Evolutionary conservation across 2,797 vertebrate genomes (phyloP).

Genomic region (Euthynnus affinis): DNA sequence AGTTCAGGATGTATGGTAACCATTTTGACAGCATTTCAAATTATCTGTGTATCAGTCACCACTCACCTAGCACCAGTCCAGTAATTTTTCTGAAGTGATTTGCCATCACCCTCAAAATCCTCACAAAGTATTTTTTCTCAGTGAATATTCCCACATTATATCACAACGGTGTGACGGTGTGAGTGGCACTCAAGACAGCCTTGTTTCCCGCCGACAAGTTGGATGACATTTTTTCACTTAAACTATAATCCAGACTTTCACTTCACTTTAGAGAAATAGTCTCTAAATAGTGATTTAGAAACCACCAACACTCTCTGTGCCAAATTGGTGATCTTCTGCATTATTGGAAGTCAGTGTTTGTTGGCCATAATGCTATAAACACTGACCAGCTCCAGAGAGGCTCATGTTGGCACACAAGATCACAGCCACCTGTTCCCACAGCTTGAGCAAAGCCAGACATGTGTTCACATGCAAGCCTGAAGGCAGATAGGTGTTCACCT

Average conservation of each 20-base stretch:
- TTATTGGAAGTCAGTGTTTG: conserved; percentile 7
- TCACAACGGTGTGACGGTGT: neutral
- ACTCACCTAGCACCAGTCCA: neutral
- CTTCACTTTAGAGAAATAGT: neutral
- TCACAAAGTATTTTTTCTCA: neutral
- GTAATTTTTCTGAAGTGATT: neutral
- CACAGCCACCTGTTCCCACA: conserved; percentile 72
- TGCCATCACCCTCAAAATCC: neutral
- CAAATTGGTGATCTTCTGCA: conserved; percentile 23
- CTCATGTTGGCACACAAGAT: conserved; percentile 58
- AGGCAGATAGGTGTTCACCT: conserved; percentile 54
- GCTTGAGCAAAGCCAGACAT: conserved; percentile 69
- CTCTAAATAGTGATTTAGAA: neutral
- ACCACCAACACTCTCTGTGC: neutral
- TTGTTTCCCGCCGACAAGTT: neutral
- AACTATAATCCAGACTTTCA: neutral
- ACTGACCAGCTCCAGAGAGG: conserved; percentile 44
- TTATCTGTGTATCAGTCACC: neutral
- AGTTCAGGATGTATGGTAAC: neutral
- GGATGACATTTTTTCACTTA: neutral
- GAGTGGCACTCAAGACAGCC: neutral
- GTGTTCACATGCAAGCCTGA: conserved; percentile 55
- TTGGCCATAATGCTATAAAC: conserved; percentile 31
- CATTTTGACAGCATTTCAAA: neutral
- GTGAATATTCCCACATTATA: neutral